A percentile compares a stretch with the other conserved stretches of the same genome.
Evolutionary conservation across 2,797 vertebrate species (phyloP).

Genomic region (Enteromius paludinosus): DNA sequence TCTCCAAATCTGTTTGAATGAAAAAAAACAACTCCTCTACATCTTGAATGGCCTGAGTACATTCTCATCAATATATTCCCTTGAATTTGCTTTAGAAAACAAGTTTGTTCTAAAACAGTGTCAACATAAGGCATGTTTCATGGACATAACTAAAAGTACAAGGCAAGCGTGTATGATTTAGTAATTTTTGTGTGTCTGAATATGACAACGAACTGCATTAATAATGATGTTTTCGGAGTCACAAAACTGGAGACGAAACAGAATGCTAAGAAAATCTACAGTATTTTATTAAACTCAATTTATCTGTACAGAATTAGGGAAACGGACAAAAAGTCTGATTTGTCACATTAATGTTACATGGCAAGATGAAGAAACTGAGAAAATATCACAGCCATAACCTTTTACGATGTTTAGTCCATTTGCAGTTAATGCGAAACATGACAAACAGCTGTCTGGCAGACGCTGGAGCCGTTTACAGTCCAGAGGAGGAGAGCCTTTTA

Average conservation of each 20-base stretch:
- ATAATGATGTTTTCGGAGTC: background rate
- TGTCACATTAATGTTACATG: constrained; percentile 85
- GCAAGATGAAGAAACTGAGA: constrained; percentile 69
- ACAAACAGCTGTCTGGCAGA: constrained; percentile 31
- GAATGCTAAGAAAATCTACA: constrained; percentile 53
- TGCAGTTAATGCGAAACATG: constrained; percentile 30
- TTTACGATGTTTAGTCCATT: constrained; percentile 42
- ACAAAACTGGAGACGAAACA: background rate
- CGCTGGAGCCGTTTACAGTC: constrained; percentile 21
- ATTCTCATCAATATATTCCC: background rate
- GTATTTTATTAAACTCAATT: constrained; percentile 93
- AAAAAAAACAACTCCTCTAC: background rate
- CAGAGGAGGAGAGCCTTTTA: constrained; percentile 21
- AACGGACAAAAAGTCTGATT: constrained; percentile 80
- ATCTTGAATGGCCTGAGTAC: background rate
- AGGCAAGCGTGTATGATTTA: background rate
- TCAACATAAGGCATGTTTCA: background rate
- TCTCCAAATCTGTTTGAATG: background rate
- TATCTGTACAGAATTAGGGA: constrained; percentile 90
- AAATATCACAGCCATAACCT: constrained; percentile 48
- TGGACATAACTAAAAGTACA: background rate
- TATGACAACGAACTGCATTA: background rate
- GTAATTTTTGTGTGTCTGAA: background rate
- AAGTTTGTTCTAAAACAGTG: background rate
- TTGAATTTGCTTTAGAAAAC: background rate